phyloP scores from a whole-genome alignment of 1,140 invertebrate species.

The Macrotrachela quadricornifera region DNA sequence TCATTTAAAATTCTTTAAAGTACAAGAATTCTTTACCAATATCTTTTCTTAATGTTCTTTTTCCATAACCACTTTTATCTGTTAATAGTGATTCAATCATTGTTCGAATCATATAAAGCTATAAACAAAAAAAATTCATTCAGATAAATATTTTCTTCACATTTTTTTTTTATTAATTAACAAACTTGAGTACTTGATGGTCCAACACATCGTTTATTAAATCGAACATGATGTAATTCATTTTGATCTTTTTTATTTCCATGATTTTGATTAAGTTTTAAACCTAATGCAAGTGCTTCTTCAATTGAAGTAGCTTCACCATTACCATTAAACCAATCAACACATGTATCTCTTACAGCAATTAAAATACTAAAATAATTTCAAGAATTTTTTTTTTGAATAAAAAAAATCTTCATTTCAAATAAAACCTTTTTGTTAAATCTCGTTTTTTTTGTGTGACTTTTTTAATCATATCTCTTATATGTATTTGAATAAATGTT shows the following conservation, averaged over 20 bases:
- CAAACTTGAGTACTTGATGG: conserved; percentile 31
- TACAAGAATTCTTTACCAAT: conserved; percentile 37
- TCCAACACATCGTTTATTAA: too few species aligned
- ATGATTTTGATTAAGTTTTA: too few species aligned
- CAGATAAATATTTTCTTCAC: background rate
- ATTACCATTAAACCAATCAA: conserved; percentile 68
- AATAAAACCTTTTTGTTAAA: conserved; percentile 53
- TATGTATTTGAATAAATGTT: conserved; percentile 74
- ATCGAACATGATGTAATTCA: too few species aligned
- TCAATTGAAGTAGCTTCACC: background rate
- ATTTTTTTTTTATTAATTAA: background rate
- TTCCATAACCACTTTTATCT: conserved; percentile 63
- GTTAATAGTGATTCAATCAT: conserved; percentile 93
- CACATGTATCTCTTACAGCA: conserved; percentile 81
- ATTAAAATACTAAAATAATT: conserved; percentile 45
- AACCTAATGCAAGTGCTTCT: too few species aligned
- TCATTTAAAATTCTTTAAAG: too few species aligned
- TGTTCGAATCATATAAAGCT: conserved; percentile 95
- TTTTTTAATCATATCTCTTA: conserved; percentile 78
- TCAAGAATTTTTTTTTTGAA: background rate
- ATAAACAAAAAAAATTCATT: conserved; percentile 37
- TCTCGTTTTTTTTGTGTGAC: conserved; percentile 93
- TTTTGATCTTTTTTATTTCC: too few species aligned
- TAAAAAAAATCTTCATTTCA: background rate
- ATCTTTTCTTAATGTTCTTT: conserved; percentile 77